Evolutionary conservation across 1,140 invertebrate genomes (phyloP).

Genomic region (Dinoponera quadriceps): DNA sequence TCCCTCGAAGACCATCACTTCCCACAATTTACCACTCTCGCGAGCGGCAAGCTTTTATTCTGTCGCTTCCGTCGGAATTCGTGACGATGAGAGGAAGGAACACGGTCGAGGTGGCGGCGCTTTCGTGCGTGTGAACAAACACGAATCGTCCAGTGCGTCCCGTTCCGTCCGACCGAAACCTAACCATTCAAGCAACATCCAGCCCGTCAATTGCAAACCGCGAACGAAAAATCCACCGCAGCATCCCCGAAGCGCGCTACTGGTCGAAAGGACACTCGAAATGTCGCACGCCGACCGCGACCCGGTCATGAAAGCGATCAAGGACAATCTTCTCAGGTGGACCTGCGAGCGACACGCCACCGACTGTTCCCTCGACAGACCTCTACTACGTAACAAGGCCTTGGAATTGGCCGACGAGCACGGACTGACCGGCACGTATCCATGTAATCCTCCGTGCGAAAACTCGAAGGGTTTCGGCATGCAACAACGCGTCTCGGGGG

Average conservation of each 20-base stretch:
- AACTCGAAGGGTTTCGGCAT: background rate
- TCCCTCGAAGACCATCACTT: too few relatives aligned
- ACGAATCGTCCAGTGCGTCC: slow-evolving; percentile 17
- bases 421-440: slow-evolving; percentile 63
- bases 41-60: too few relatives aligned
- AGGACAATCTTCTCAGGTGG: slow-evolving; percentile 76
- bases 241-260: background rate
- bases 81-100: slow-evolving; percentile 2
- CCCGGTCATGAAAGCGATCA: slow-evolving; percentile 49
- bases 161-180: slow-evolving; percentile 7
- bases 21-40: too few relatives aligned
- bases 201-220: background rate
- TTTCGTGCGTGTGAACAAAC: slow-evolving; percentile 18
- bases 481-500: background rate
- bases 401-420: slow-evolving; percentile 67
- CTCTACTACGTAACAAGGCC: slow-evolving; percentile 72
- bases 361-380: slow-evolving; percentile 68
- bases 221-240: background rate
- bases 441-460: background rate
- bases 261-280: background rate
- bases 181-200: slow-evolving; percentile 8
- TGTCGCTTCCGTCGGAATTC: background rate
- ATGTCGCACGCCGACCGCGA: background rate
- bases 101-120: background rate
- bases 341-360: slow-evolving; percentile 76